Evolutionary conservation across 1,140 invertebrate genomes (phyloP).

Genomic region (Scylla paramamosain): DNA sequence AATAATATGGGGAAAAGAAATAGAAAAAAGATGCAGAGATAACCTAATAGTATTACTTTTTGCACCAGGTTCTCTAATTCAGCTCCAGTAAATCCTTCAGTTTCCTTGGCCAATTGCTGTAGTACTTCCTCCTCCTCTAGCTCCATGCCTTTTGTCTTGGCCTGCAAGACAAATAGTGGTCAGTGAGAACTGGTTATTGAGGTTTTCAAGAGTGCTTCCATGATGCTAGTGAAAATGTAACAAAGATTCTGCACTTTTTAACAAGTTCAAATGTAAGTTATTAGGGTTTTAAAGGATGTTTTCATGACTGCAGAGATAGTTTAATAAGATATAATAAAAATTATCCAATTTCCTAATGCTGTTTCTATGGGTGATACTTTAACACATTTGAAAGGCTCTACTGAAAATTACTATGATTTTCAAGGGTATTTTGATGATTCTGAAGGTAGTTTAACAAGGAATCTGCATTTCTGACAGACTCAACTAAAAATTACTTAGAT

Average conservation of each 20-base stretch:
- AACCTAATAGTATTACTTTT: not conserved
- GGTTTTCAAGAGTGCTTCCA: too few species aligned
- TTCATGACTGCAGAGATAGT: not conserved
- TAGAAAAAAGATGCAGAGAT: not conserved
- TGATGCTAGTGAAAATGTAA: not conserved
- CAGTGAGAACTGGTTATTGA: not conserved
- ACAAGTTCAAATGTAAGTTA: not conserved
- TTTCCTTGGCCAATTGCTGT: not conserved
- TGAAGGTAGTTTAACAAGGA: too few species aligned
- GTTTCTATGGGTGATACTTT: too few species aligned
- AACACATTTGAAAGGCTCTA: too few species aligned
- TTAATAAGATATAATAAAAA: too few species aligned
- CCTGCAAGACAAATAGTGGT: not conserved
- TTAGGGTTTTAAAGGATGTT: not conserved
- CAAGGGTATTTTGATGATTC: too few species aligned
- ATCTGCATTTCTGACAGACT: too few species aligned
- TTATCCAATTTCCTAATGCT: too few species aligned
- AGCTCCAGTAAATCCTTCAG: constrained; percentile 50
- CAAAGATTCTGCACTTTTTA: not conserved
- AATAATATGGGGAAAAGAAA: not conserved
- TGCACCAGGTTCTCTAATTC: constrained; percentile 49
- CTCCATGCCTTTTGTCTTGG: constrained; percentile 36
- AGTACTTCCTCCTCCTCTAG: not conserved
- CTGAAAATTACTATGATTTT: too few species aligned
- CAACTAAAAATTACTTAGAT: too few species aligned